Evolutionary conservation across 37 sponge, comb jelly and placozoan species (phyloP), one percentile per base, ranked within the genome.

Genomic region (Chondrosia reniformis): DNA sequence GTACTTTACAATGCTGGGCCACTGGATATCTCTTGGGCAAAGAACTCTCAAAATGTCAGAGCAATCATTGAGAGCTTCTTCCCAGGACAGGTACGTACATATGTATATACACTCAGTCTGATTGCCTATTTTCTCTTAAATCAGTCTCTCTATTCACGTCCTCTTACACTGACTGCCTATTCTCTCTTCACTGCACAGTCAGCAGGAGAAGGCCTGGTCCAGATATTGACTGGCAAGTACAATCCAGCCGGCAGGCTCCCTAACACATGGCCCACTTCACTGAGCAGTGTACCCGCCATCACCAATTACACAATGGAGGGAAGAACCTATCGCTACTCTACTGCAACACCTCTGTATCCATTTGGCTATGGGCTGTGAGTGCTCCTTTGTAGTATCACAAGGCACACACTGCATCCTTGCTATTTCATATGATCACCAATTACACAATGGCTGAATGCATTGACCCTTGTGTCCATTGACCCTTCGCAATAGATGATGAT

Each of bases 1-100:
- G 59, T 89, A 2, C 62, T 89, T 31, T 89, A 73, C 49, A 80
- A 67, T 67, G 89, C 84, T 45, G 81, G 84, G 21, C 89, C 89
- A n/a, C 71, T 89, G 17, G 77, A 89, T 42, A 33, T 89, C 4
- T 71, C 81, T 9, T 84, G 80, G 84, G 84, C 85, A n/a, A 76
- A 78, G 55, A 39, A 45, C 54, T n/a, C n/a, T n/a, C 40, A 65
- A 28, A 69, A 40, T 6, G 10, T 69, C 19, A 41, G 44, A 41
- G 2, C 72, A 1, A 39, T 69, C 22, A 41, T 69, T 30, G 44
- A 43, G 15, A 44, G 44, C n/a, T 69, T 69, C 43, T 69, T 43
- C 10, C 72, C 72, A 1, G n/a, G n/a, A n/a, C n/a, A n/a, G n/a
- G n/a, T n/a, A n/a, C n/a, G n/a, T n/a, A n/a, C n/a, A n/a, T n/a